These are phyloP conservation scores for Alaudala cheleensis DNA, from an alignment of 2,113 vertebrate genomes.

Conservation along the genomic window DNA sequence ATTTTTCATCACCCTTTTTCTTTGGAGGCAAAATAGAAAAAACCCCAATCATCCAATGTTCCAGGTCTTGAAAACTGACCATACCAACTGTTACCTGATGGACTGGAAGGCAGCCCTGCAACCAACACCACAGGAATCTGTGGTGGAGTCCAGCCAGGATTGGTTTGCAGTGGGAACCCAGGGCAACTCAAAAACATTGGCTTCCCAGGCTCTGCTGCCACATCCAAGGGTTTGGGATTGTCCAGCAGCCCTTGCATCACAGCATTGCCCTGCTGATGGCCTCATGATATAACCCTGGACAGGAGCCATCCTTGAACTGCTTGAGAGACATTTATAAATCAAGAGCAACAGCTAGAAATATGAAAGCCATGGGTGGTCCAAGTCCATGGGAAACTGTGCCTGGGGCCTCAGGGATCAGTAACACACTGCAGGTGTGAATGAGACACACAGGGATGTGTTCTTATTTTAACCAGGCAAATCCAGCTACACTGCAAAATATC, in stretches of 20 bases:
- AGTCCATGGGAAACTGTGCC: not conserved
- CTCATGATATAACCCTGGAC: not conserved
- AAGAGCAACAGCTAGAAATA: not conserved
- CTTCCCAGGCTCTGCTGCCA: not conserved
- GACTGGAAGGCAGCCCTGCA: not conserved
- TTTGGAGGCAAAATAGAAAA: not conserved
- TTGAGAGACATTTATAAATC: conserved; percentile 1
- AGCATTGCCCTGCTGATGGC: not conserved
- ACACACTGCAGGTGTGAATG: not conserved
- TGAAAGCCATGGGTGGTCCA: not conserved
- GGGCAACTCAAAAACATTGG: conserved; percentile 9
- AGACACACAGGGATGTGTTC: not conserved
- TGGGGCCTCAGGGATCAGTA: not conserved
- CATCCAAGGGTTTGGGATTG: not conserved
- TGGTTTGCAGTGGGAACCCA: not conserved
- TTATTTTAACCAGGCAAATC: not conserved
- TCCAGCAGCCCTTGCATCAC: conserved; percentile 9
- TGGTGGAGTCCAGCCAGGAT: not conserved
- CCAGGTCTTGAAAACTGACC: not conserved
- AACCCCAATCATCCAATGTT: not conserved
- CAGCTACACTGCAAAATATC: not conserved
- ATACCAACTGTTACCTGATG: not conserved
- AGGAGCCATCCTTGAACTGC: conserved; percentile 15
- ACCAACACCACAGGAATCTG: not conserved
- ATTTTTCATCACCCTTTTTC: not conserved